Base-by-base conservation (phyloP, 2,888 invertebrate species). In the Cryptocheilus praepositus region DNA sequence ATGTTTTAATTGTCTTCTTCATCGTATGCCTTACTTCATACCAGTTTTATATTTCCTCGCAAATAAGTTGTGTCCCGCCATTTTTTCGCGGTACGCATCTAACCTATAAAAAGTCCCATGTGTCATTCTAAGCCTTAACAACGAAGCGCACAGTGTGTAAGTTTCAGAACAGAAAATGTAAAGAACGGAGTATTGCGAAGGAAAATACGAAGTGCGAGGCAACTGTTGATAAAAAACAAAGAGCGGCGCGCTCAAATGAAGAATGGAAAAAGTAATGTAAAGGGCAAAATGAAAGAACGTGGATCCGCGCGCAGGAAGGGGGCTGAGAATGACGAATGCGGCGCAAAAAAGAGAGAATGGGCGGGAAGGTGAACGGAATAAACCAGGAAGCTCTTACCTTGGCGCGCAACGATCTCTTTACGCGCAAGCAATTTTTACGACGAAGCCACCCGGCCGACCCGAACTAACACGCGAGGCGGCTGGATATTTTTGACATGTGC, bases 341-440 rank as follows among this genome's bases (percentile, higher is more conserved):
- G 61, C 36, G 45, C 19, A 68, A 22, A 51, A 69, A 56, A 57
- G 21, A 15, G 25, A 44, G 25, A 54, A 46, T 4, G 45, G 56
- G 21, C 1, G 25, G 19, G 28, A 51, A 5, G 52, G 44, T 56
- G 55, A 69, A 67, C 61, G 62, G 74, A 70, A 80, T 72, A 81
- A 85, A 86, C 83, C 86, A 86, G 87, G 87, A 87, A 87, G 85
- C 83, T 82, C 80, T 82, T 80, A 77, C 75, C 72, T 65, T 79
- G 80, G 69, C 80, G 71, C 78, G 76, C 78, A 87, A 85, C 86
- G 81, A 88, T 85, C 85, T 87, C 86, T 88, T 88, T 86, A 87
- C 88, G 88, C 85, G 85, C 86, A 86, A 82, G 87, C 86, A 87
- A 88, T 86, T 88, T 88, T 88, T 87, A 88, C 79, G 86, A 86